Base-by-base conservation (phyloP, 2,888 invertebrate genomes). In the Monochamus alternatus region DNA sequence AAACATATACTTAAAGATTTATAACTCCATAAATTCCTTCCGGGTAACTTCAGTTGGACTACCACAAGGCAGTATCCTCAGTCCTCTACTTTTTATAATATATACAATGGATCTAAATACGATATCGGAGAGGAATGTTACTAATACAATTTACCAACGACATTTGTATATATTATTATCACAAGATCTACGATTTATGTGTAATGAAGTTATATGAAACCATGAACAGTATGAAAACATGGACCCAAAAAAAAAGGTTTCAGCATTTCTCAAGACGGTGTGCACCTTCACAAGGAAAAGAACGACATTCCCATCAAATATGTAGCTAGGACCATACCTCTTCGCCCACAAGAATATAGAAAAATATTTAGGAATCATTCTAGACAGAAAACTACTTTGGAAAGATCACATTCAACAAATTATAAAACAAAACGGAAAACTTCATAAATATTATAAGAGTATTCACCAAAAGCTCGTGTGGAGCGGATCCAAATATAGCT, bases 301-400 rank as follows among this genome's bases (percentile, higher is more conserved):
- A 47, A 47, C 7, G 9, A 47, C 5, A 9, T 9, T 47, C 5
- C 47, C 47, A 8, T 5, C 5, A 47, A 5, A 47, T 8, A 47
- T 47, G 32, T 30, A 52, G 52, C 38, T 14, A 9, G 43, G 14
- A 12, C n/a, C 38, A 38, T 43, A 64, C 5, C 10, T 5, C 12
- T 43, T 64, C 9, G 3, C 38, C 38, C 43, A 64, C 5, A 38
- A 64, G 12, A 64, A 12, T n/a, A 5, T 31, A 22, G 10, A 22
- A 5, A 62, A 62, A 31, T 22, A 10, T 12, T 10, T 69, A 59
- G 59, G 71, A 3, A 47, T 69, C 3, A 58, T 62, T 9, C 47
- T 71, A 71, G 62, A 71, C 51, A 52, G 30, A 31, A 70, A 44
- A 60, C 31, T n/a, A n/a, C n/a, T n/a, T n/a, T n/a, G n/a, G n/a